These are phyloP conservation scores for Cheilosia grossa DNA, from an alignment of 2,888 invertebrate species.

Conservation along the genomic window DNA sequence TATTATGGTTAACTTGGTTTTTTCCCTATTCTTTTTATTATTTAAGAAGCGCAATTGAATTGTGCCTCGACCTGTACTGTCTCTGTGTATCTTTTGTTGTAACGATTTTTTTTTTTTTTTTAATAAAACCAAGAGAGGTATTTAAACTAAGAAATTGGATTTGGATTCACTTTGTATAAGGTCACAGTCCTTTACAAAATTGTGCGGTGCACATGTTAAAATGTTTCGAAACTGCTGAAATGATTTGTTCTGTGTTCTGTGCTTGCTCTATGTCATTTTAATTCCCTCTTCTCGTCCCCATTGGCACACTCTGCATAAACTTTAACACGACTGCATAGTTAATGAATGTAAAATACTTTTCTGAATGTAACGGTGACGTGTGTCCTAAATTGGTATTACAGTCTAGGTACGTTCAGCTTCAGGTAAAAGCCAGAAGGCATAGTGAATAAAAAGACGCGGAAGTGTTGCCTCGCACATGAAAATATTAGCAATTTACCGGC, in stretches of 20 bases:
- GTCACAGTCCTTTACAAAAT: too few relatives aligned
- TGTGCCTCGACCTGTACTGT: constrained; percentile 31
- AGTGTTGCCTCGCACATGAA: constrained; percentile 5
- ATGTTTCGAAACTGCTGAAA: too few relatives aligned
- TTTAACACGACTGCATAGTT: constrained; percentile 10
- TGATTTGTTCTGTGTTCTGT: too few relatives aligned
- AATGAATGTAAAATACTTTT: constrained; percentile 4
- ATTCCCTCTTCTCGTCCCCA: neutral
- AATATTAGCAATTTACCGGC: neutral
- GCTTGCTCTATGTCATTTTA: neutral
- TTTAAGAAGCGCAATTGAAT: constrained; percentile 48
- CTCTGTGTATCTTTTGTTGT: constrained; percentile 55
- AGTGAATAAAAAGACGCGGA: neutral
- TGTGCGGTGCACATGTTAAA: neutral
- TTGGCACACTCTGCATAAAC: too few relatives aligned
- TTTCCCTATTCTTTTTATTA: constrained; percentile 18
- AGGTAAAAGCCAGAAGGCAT: neutral
- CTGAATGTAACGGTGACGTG: neutral
- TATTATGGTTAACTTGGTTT: constrained; percentile 18
- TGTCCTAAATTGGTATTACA: constrained; percentile 1
- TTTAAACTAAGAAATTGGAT: constrained; percentile 14
- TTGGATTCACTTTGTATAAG: constrained; percentile 1
- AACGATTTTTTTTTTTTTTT: constrained; percentile 32
- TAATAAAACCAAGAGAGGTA: constrained; percentile 44
- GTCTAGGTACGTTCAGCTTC: neutral